A percentile compares a stretch with the other conserved stretches of the same genome.
phyloP scores from a whole-genome alignment of 2,113 vertebrate species.

The Anser cygnoides region DNA sequence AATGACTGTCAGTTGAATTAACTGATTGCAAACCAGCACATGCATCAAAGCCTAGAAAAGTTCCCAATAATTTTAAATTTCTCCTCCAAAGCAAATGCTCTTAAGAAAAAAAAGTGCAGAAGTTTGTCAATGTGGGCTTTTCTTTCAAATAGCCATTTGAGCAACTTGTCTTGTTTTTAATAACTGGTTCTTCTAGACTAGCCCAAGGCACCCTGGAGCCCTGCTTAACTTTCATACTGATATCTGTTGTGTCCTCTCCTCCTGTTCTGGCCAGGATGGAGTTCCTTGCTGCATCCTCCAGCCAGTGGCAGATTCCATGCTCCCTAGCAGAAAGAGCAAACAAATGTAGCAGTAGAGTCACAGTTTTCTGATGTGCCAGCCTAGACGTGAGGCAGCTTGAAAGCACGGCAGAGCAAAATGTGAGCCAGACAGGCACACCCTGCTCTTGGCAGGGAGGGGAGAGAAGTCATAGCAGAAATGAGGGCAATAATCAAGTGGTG shows the following conservation, averaged over 20 bases:
- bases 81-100: neutral
- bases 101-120: neutral
- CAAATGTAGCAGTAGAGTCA: neutral
- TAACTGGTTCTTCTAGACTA: neutral
- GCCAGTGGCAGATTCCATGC: neutral
- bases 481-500: neutral
- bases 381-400: neutral
- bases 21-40: neutral
- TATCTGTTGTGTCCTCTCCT: neutral
- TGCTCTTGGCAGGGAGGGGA: neutral
- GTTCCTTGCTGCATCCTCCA: neutral
- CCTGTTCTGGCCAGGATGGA: neutral
- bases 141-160: neutral
- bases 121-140: neutral
- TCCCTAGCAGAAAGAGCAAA: neutral
- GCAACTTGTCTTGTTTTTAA: neutral
- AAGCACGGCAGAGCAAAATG: neutral
- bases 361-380: neutral
- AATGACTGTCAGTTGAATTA: neutral
- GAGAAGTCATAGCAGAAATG: neutral
- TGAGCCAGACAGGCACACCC: neutral
- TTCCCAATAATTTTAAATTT: neutral
- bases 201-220: neutral
- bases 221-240: neutral
- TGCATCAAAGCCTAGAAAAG: neutral